Evolutionary conservation across 2,888 invertebrate genomes (phyloP).

Genomic region (Drosophila vallismaia): DNA sequence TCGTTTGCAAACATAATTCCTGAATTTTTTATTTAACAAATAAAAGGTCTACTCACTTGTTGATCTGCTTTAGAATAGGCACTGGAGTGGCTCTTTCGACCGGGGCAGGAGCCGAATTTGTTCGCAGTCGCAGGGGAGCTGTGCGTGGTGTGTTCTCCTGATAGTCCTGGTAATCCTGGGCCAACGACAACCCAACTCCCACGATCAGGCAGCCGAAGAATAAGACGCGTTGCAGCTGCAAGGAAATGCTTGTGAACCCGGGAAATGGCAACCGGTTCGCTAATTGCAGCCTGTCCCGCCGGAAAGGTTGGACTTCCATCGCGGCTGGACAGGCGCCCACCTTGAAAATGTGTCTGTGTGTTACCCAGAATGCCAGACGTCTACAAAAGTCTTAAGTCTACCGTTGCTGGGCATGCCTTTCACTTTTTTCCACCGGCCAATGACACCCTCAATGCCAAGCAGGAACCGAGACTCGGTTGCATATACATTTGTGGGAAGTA

Average conservation of each 20-base stretch:
- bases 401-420: constrained; percentile 61
- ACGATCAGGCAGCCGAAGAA: constrained; percentile 65
- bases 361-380: constrained; percentile 45
- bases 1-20: background rate
- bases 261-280: constrained; percentile 62
- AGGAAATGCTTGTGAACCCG: constrained; percentile 14
- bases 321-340: constrained; percentile 49
- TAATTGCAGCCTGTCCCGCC: constrained; percentile 46
- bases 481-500: constrained; percentile 14
- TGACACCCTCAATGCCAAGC: constrained; percentile 80
- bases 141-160: constrained; percentile 79
- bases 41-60: constrained; percentile 85
- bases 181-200: constrained; percentile 59
- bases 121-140: constrained; percentile 80
- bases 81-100: constrained; percentile 86
- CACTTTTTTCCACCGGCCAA: constrained; percentile 76
- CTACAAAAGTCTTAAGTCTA: constrained; percentile 50
- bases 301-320: constrained; percentile 20
- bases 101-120: constrained; percentile 66
- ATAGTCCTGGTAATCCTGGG: constrained; percentile 84
- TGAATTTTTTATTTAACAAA: background rate
- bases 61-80: constrained; percentile 94
- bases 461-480: constrained; percentile 67
- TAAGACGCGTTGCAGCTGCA: constrained; percentile 74
- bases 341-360: constrained; percentile 59